Percentiles rank a stretch among this genome's conserved stretches.
Evolutionary conservation across 2,797 vertebrate species (phyloP).

Genomic region (Netta rufina): DNA sequence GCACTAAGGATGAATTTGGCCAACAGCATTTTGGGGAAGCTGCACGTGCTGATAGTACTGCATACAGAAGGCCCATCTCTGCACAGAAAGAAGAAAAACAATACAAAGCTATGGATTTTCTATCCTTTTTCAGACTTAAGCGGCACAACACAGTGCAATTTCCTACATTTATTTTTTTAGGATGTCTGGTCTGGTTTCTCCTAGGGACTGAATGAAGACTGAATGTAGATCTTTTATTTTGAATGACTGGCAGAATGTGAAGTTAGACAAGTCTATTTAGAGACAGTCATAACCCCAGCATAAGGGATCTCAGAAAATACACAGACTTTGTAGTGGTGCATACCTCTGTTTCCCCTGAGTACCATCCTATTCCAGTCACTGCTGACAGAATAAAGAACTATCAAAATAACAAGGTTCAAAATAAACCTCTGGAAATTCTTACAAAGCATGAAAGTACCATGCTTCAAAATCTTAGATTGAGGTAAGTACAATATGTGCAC

Average conservation of each 20-base stretch:
- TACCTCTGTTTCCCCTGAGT: not conserved
- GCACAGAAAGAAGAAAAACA: not conserved
- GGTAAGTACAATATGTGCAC: not conserved
- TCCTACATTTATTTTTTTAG: not conserved
- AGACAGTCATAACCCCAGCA: not conserved
- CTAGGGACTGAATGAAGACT: not conserved
- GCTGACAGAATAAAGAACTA: slow-evolving; percentile 27
- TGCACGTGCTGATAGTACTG: not conserved
- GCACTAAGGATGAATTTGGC: not conserved
- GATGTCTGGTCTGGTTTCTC: not conserved
- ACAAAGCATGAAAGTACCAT: not conserved
- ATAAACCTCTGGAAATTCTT: slow-evolving; percentile 12
- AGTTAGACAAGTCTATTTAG: slow-evolving; percentile 32
- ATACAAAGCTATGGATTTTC: not conserved
- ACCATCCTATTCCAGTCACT: not conserved
- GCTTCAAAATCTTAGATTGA: not conserved
- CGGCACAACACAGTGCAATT: not conserved
- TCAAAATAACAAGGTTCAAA: slow-evolving; percentile 24
- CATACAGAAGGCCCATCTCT: not conserved
- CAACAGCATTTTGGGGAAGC: not conserved
- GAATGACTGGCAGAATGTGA: slow-evolving; percentile 12
- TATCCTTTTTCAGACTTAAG: not conserved
- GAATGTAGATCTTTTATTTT: not conserved
- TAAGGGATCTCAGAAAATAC: slow-evolving; percentile 7
- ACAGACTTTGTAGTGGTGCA: not conserved